phyloP scores from a whole-genome alignment of 2,888 invertebrate genomes.

The Lycia hirtaria region DNA sequence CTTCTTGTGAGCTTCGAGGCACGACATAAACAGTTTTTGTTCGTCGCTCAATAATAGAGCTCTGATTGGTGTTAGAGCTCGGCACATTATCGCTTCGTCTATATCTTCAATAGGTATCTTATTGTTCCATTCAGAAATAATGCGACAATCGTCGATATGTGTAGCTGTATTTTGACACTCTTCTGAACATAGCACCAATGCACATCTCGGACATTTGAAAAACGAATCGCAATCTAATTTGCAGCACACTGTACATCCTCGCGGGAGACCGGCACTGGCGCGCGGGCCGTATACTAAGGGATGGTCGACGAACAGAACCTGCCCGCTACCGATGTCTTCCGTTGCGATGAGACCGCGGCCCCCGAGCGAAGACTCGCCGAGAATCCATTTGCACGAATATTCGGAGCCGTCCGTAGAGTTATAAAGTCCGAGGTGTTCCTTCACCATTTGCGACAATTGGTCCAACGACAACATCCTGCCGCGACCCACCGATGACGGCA shows the following conservation, averaged over 20 bases:
- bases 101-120: conserved; percentile 74
- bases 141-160: conserved; percentile 88
- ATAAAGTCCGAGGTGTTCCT: conserved; percentile 73
- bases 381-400: conserved; percentile 82
- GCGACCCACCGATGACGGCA: conserved; percentile 70
- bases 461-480: conserved; percentile 83
- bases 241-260: conserved; percentile 88
- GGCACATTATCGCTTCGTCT: conserved; percentile 66
- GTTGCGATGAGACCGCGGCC: conserved; percentile 91
- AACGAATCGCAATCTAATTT: conserved; percentile 71
- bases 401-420: conserved; percentile 54
- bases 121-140: conserved; percentile 85
- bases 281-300: conserved; percentile 90
- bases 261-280: conserved; percentile 78
- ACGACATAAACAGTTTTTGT: conserved; percentile 79
- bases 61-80: conserved; percentile 71
- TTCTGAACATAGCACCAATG: conserved; percentile 88
- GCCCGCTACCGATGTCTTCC: conserved; percentile 87
- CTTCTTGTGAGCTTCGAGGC: conserved; percentile 82
- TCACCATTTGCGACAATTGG: conserved; percentile 78
- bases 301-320: conserved; percentile 89
- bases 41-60: conserved; percentile 70
- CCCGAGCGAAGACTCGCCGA: conserved; percentile 86
- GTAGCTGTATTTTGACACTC: conserved; percentile 85
- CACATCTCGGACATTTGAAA: conserved; percentile 87